Percentiles rank a stretch among this genome's conserved stretches.
Evolutionary conservation across 30 jellyfish, hydroid and myxozoan genomes (phyloP).

Genomic region (Chironex yamaguchii): DNA sequence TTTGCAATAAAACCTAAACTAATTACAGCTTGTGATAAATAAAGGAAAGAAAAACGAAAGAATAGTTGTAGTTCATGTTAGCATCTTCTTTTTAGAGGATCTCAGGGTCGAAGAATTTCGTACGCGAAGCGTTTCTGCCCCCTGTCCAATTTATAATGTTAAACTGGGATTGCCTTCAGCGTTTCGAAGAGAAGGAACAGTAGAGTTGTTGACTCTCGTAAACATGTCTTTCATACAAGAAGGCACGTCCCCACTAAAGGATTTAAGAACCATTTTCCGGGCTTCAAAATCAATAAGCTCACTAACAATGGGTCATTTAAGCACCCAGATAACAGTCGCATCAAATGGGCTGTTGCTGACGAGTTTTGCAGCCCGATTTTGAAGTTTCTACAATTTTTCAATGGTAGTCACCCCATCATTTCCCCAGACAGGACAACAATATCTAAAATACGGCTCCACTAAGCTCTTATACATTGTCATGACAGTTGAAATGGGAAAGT

Average conservation of each 20-base stretch:
- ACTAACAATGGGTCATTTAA: not conserved
- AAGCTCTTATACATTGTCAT: not conserved
- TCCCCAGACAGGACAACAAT: constrained; percentile 1
- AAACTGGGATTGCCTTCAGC: not conserved
- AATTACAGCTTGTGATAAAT: no score
- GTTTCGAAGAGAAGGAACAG: not conserved
- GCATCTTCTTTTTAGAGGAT: no score
- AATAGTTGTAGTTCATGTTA: no score
- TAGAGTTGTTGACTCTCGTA: not conserved
- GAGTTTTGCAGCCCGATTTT: constrained; percentile 1
- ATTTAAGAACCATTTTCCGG: not conserved
- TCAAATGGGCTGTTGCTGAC: not conserved
- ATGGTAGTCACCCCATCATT: no score
- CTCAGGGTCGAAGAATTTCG: no score
- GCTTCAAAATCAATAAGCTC: not conserved
- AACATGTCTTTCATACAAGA: not conserved
- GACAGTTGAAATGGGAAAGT: not conserved
- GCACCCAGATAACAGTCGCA: not conserved
- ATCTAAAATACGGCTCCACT: not conserved
- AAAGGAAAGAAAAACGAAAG: no score
- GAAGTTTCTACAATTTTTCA: not conserved
- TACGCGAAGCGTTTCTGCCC: no score
- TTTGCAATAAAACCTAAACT: no score
- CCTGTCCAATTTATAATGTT: no score
- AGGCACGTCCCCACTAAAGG: not conserved